Evolutionary conservation across 1,140 invertebrate species (phyloP).

Genomic region (Physella acuta): DNA sequence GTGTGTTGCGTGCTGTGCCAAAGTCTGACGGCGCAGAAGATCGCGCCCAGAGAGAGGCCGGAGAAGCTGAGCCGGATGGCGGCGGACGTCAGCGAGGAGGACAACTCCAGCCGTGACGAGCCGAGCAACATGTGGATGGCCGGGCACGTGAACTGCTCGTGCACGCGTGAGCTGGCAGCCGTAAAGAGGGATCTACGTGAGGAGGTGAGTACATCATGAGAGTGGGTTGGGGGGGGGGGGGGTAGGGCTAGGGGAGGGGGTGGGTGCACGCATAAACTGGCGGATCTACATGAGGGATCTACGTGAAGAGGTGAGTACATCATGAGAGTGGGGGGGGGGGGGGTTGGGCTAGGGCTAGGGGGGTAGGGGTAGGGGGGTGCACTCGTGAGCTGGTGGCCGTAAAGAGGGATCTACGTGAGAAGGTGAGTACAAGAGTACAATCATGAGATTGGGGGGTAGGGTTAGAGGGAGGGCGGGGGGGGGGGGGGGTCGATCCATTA

Average conservation of each 20-base stretch:
- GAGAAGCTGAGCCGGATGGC: neutral
- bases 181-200: constrained; percentile 28
- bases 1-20: too few relatives aligned
- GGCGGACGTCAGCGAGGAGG: neutral
- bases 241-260: too few relatives aligned
- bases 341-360: too few relatives aligned
- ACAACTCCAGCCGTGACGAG: neutral
- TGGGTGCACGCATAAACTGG: too few relatives aligned
- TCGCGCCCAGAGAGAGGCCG: neutral
- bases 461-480: too few relatives aligned
- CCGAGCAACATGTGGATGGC: constrained; percentile 14
- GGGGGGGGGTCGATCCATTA: too few relatives aligned
- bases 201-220: constrained; percentile 23
- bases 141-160: constrained; percentile 29
- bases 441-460: too few relatives aligned
- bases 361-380: too few relatives aligned
- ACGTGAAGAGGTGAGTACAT: constrained; percentile 22
- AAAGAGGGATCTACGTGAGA: constrained; percentile 27
- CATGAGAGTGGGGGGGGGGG: too few relatives aligned
- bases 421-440: constrained; percentile 19
- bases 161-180: constrained; percentile 23
- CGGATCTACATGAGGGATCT: too few relatives aligned
- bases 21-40: too few relatives aligned
- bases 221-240: too few relatives aligned
- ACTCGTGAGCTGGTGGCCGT: constrained; percentile 22